phyloP scores from a whole-genome alignment of 2,113 vertebrate genomes.

The Cinclus mexicanus region DNA sequence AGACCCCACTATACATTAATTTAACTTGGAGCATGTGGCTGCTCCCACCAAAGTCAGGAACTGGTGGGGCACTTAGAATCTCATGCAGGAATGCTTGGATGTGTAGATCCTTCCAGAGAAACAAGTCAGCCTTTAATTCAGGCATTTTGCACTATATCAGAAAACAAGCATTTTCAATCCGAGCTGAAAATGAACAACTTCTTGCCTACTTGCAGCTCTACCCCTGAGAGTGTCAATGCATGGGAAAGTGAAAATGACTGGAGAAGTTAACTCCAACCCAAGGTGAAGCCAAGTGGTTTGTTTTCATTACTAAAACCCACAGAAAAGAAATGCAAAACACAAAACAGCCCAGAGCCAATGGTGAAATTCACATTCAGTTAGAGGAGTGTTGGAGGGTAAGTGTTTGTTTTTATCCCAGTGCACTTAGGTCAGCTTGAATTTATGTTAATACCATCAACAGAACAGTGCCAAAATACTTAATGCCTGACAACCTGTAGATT shows the following conservation, averaged over 20 bases:
- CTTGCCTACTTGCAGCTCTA: not conserved
- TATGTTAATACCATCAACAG: not conserved
- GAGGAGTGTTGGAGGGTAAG: not conserved
- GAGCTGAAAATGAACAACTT: not conserved
- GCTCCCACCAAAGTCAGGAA: not conserved
- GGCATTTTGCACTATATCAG: not conserved
- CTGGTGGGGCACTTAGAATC: not conserved
- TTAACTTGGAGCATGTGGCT: not conserved
- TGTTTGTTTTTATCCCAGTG: conserved; percentile 12
- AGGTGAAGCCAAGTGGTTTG: conserved; percentile 48
- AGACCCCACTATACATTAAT: accelerated
- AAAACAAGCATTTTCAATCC: not conserved
- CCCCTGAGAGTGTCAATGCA: accelerated
- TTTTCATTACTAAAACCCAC: conserved; percentile 44
- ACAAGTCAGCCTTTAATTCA: not conserved
- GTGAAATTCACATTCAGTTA: not conserved
- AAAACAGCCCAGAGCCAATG: not conserved
- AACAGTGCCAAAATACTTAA: not conserved
- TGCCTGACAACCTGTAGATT: not conserved
- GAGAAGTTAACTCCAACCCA: not conserved
- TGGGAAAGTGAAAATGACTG: not conserved
- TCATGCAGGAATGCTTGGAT: accelerated
- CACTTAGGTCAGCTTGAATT: conserved; percentile 4
- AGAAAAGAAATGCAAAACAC: conserved; percentile 35
- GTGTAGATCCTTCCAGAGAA: not conserved